Conservation (phyloP, 2,797 vertebrate species). For the Mormyrops boulengeri region DNA sequence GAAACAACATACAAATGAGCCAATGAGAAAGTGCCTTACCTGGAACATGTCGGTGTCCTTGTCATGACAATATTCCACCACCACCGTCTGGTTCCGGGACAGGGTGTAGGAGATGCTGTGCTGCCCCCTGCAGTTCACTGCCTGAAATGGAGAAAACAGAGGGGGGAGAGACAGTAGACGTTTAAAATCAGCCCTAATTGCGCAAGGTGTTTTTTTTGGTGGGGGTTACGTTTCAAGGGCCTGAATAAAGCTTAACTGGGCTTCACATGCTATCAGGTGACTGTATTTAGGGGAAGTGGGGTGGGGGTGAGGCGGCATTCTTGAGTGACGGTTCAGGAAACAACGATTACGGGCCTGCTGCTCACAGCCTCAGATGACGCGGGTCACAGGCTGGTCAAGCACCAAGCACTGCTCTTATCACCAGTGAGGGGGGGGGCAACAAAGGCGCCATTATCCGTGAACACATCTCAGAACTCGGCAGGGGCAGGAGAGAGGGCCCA, state of each 20-base stretch:
- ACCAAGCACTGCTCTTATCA: neutral
- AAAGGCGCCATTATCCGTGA: neutral
- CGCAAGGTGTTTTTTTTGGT: neutral
- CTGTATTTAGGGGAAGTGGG: neutral
- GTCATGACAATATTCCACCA: slow-evolving; percentile 94
- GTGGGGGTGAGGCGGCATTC: neutral
- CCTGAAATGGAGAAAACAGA: slow-evolving; percentile 58
- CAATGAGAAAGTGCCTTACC: slow-evolving; percentile 55
- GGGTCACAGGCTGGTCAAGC: slow-evolving; percentile 6
- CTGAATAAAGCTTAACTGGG: neutral
- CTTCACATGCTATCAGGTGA: slow-evolving; percentile 5
- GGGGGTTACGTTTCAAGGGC: neutral
- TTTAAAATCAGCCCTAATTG: neutral
- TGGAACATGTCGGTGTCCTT: slow-evolving; percentile 99
- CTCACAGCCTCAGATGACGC: neutral
- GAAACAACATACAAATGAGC: neutral
- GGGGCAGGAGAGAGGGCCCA: neutral
- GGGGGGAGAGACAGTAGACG: neutral
- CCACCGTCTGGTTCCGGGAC: slow-evolving; percentile 92
- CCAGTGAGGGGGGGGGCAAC: neutral
- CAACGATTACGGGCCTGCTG: neutral
- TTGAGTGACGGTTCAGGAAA: neutral
- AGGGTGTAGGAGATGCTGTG: slow-evolving; percentile 97
- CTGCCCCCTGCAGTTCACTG: slow-evolving; percentile 89
- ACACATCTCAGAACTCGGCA: neutral